Conservation (phyloP, 2,888 invertebrate genomes). For the Allophyes oxyacanthae region DNA sequence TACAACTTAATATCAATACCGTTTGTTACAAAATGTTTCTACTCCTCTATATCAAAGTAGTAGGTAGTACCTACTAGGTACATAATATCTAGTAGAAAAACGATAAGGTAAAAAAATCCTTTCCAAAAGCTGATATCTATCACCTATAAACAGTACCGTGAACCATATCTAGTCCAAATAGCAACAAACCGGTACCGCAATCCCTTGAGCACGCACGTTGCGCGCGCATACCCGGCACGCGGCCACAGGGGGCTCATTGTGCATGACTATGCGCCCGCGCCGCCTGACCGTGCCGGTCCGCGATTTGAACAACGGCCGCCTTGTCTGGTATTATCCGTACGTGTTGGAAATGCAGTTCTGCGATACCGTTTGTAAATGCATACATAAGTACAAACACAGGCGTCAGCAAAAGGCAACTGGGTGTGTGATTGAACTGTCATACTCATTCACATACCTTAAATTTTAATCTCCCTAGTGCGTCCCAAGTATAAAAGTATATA, state of each 20-base stretch:
- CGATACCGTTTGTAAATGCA: constrained; percentile 8
- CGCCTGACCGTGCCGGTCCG: constrained; percentile 12
- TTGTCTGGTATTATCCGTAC: constrained; percentile 16
- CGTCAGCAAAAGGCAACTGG: neutral
- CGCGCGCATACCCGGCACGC: constrained; percentile 25
- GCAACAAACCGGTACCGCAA: constrained; percentile 47
- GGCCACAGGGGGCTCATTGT: constrained; percentile 56
- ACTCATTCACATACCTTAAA: neutral
- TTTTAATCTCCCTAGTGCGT: no score
- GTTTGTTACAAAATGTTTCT: no score
- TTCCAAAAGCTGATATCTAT: constrained; percentile 4
- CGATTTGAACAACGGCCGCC: constrained; percentile 23
- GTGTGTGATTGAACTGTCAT: neutral
- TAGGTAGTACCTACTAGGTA: no score
- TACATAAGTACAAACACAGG: constrained; percentile 2
- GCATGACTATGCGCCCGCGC: constrained; percentile 9
- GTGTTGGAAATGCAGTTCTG: constrained; percentile 22
- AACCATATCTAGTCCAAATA: constrained; percentile 46
- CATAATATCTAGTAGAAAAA: no score
- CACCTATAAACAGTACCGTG: constrained; percentile 39
- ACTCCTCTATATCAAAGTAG: no score
- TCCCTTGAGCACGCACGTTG: constrained; percentile 41
- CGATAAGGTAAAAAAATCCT: no score
- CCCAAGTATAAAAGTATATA: no score
- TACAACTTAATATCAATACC: no score